Evolutionary conservation across 2,113 vertebrate species (phyloP).

Genomic region (Ardeotis arabs): DNA sequence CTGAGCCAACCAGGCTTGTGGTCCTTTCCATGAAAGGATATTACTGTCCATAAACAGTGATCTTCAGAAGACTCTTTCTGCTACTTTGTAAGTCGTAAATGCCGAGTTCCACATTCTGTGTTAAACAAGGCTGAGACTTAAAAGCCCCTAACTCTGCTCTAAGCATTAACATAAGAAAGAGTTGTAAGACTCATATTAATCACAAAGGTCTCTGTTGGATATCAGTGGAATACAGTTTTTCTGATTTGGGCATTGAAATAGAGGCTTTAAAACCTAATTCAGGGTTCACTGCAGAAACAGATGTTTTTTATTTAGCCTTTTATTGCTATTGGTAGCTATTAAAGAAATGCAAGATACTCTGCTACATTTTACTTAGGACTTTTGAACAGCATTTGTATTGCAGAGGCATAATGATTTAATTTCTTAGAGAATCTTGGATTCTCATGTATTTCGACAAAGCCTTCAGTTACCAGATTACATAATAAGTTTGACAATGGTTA

Average conservation of each 20-base stretch:
- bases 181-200: not conserved
- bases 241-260: not conserved
- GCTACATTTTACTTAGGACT: conserved; percentile 4
- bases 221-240: not conserved
- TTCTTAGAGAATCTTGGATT: conserved; percentile 14
- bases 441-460: conserved; percentile 1
- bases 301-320: conserved; percentile 16
- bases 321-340: not conserved
- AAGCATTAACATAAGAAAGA: not conserved
- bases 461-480: conserved; percentile 3
- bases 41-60: not conserved
- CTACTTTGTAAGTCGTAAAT: not conserved
- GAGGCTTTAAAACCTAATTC: not conserved
- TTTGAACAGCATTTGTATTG: conserved; percentile 8
- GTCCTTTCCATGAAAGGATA: not conserved
- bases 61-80: not conserved
- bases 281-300: not conserved
- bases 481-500: conserved; percentile 39
- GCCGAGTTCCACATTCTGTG: not conserved
- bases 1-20: not conserved
- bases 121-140: not conserved
- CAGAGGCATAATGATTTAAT: conserved; percentile 16
- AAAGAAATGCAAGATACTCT: not conserved
- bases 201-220: not conserved
- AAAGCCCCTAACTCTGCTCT: not conserved